Conservation (phyloP, 2,888 invertebrate species). For the Diaperis boleti region DNA sequence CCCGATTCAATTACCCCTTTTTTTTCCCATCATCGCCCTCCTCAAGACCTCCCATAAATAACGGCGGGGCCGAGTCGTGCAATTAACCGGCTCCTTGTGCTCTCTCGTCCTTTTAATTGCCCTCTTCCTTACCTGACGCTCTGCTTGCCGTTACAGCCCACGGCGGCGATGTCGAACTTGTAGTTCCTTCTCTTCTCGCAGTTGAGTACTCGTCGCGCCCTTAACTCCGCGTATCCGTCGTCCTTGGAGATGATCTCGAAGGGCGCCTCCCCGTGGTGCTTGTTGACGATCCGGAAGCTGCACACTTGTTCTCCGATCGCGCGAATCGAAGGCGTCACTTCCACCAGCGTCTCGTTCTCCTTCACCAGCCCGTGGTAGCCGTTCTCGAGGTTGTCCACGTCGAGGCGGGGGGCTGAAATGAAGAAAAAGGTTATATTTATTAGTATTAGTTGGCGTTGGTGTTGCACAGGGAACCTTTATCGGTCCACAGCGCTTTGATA, state of each 20-base stretch:
- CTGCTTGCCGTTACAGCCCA: slow-evolving; percentile 89
- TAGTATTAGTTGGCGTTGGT: too few relatives aligned
- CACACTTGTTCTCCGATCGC: slow-evolving; percentile 77
- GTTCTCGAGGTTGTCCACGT: slow-evolving; percentile 84
- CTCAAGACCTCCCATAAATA: slow-evolving; percentile 12
- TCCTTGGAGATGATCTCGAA: slow-evolving; percentile 70
- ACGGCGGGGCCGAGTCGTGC: neutral
- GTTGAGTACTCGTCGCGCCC: slow-evolving; percentile 86
- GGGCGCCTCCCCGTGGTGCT: slow-evolving; percentile 94
- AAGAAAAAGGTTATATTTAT: too few relatives aligned
- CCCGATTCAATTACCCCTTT: slow-evolving; percentile 10
- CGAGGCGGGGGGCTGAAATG: slow-evolving; percentile 77
- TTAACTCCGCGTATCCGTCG: slow-evolving; percentile 84
- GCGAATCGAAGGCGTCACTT: slow-evolving; percentile 91
- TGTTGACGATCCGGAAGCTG: slow-evolving; percentile 90
- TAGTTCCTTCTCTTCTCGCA: slow-evolving; percentile 95
- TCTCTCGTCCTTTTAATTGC: neutral
- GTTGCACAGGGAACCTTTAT: too few relatives aligned
- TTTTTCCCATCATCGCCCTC: slow-evolving; percentile 7
- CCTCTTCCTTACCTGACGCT: slow-evolving; percentile 62
- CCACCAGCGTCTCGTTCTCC: slow-evolving; percentile 92
- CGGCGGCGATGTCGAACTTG: slow-evolving; percentile 95
- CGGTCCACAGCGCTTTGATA: too few relatives aligned
- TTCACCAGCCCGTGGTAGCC: slow-evolving; percentile 94
- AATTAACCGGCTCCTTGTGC: slow-evolving; percentile 7